Evolutionary conservation across 1,140 invertebrate species (phyloP), one percentile per base, ranked within the genome.

Genomic region (Copidosoma floridanum): DNA sequence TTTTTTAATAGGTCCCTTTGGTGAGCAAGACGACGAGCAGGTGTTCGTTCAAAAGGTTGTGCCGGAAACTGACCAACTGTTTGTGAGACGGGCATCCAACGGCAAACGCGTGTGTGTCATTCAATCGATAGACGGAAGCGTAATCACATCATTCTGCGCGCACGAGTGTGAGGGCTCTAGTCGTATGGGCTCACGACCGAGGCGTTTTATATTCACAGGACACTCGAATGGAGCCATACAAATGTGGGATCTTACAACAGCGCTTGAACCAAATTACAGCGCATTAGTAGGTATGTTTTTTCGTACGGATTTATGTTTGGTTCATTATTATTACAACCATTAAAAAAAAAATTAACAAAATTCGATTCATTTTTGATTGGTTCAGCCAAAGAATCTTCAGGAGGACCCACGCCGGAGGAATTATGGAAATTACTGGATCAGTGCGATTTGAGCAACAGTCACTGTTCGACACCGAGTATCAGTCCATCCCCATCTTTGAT

Each of bases 211-310:
- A 68, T 91, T 99, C 66, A 97, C 95, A 16, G 97, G 96, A 5
- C 96, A 98, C 76, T 88, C 89, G 16, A 97, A 94, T 74, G 96
- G 97, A 46, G 90, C 91, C 50, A 91, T 98, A 67, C 95, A 98
- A 83, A 95, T 98, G 91, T 99, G 95, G 95, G 96, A 99, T 82
- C 82, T 99, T 29, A 97, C 94, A 3, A 98, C 94, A 10, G 95
- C 95, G 44, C 81, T 98, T 18, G 94, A 98, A 78, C 84, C 91
- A 54, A 82, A 87, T 71, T 80, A 85, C 69, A 87, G 91, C 82
- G 82, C 83, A 69, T 81, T 54, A 18, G n/a, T 14, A 7, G 32
- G 14, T 10, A 37, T 14, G 14, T 14, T 10, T 37, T 37, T 7
- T 37, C 14, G 32, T 10, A 37, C 7, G 32, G 32, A 37, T 10